Conservation (phyloP, 2,113 vertebrate genomes). For the Eleginops maclovinus region DNA sequence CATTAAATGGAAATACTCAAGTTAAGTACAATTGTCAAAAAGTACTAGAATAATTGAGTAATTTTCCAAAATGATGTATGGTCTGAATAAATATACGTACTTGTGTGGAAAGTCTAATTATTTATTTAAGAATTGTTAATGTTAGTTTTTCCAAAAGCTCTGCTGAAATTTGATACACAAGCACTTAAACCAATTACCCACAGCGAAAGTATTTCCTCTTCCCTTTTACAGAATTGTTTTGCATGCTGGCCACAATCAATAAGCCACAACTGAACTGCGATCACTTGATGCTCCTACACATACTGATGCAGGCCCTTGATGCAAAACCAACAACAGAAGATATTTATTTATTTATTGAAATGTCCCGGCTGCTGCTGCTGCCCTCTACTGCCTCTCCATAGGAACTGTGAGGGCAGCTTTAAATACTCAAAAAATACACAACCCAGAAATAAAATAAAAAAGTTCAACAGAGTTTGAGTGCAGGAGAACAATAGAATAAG, state of each 20-base stretch:
- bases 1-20: too few species aligned
- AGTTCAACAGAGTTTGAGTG: too few species aligned
- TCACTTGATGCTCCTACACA: neutral
- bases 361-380: slow-evolving; percentile 34
- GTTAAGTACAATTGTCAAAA: too few species aligned
- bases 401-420: slow-evolving; percentile 12
- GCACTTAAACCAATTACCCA: too few species aligned
- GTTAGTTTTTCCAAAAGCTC: too few species aligned
- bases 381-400: slow-evolving; percentile 57
- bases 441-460: neutral
- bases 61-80: too few species aligned
- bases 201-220: neutral
- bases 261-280: neutral
- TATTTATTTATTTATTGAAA: neutral
- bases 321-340: neutral
- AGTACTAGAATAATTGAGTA: too few species aligned
- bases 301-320: neutral
- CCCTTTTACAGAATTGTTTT: neutral
- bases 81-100: too few species aligned
- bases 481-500: too few species aligned
- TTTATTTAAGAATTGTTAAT: too few species aligned
- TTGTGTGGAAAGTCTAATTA: too few species aligned
- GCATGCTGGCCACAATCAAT: neutral
- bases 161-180: neutral
- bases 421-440: neutral